Evolutionary conservation across 2,888 invertebrate genomes (phyloP), one percentile per base, ranked within the genome.

Genomic region (Crepidodera aurea): DNA sequence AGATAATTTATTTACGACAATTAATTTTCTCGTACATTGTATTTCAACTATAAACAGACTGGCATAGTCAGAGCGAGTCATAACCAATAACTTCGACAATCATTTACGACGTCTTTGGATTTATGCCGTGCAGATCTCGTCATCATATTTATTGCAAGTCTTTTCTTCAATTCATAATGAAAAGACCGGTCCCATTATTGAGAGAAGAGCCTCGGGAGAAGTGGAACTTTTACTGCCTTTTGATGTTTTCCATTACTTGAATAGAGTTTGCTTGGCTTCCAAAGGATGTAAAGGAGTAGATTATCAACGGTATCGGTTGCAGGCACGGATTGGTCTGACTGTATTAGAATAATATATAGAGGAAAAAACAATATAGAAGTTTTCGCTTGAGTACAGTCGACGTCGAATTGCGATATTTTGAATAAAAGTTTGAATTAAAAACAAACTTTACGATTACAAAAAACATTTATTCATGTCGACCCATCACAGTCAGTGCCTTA

Each of bases 191-290:
- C 50, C 57, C 29, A 48, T 57, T 57, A 57, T 57, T 39, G 57
- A 57, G 56, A 37, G 56, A 55, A 34, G 19, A 22, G 42, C 15
- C 46, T 39, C 34, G 46, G 39, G 13, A 37, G 48, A 37, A 56
- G 56, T 29, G 56, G 48, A 57, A 48, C 57, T 57, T 57, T 39
- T 57, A 57, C 57, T 57, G 57, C 57, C 57, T 57, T 57, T 57
- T 57, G 57, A 57, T 57, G 57, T 57, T 57, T 57, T 57, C 57
- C 57, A 57, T 57, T 57, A 57, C 48, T 16, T 29, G 37, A 44
- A 57, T 46, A 25, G 57, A 48, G 57, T 50, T 57, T 29, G 57
- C 57, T 44, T 37, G 25, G 48, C 39, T 57, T 57, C 37, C 48
- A 50, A 57, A 57, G 48, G 50, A 57, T 48, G 48, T 39, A 48